Conservation (phyloP, 2,113 vertebrate species). For the Kryptolebias marmoratus region DNA sequence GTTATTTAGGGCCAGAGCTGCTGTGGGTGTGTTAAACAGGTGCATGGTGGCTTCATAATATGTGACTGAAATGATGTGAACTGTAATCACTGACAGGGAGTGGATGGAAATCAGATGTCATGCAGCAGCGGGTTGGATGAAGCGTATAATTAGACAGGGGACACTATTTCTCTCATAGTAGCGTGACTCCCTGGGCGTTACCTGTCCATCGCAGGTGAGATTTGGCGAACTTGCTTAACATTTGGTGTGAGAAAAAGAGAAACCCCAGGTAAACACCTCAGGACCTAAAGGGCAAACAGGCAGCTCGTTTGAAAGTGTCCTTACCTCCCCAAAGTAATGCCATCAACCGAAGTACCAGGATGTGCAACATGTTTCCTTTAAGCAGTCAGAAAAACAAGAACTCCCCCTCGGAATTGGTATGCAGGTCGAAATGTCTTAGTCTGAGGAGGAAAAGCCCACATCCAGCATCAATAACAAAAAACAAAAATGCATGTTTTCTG, state of each 20-base stretch:
- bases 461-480: constrained; percentile 21
- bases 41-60: constrained; percentile 26
- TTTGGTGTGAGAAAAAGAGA: not conserved
- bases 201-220: not conserved
- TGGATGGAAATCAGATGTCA: not conserved
- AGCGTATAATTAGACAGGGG: not conserved
- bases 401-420: constrained; percentile 19
- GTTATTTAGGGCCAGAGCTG: constrained; percentile 43
- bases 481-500: constrained; percentile 15
- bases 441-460: constrained; percentile 21
- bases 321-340: constrained; percentile 79
- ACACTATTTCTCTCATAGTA: too few species aligned
- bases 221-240: not conserved
- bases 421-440: constrained; percentile 32
- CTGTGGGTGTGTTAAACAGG: constrained; percentile 36
- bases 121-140: not conserved
- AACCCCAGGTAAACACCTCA: not conserved
- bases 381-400: constrained; percentile 33
- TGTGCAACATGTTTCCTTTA: constrained; percentile 80
- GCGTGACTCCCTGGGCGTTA: too few species aligned
- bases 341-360: constrained; percentile 66
- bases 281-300: not conserved
- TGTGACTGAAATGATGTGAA: constrained; percentile 5
- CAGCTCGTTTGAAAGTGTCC: constrained; percentile 34
- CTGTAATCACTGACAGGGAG: constrained; percentile 6